Conservation (phyloP, 1,140 invertebrate species). For the Ceratosolen fusciceps region DNA sequence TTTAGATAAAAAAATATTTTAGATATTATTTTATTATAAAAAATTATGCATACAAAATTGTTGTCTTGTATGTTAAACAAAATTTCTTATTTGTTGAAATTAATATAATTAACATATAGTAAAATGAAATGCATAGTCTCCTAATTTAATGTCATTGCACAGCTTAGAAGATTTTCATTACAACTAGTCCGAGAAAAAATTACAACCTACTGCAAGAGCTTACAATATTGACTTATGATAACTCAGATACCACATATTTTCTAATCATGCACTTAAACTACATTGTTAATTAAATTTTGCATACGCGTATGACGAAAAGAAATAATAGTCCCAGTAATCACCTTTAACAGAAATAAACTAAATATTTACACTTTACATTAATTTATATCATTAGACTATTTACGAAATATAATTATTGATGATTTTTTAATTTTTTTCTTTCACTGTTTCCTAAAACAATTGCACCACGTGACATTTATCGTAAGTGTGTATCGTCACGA, state of each 20-base stretch:
- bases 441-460: conserved; percentile 25
- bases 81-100: no score
- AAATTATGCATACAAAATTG: background rate
- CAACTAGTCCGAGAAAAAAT: background rate
- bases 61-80: background rate
- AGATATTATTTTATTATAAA: background rate
- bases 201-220: background rate
- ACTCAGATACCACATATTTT: background rate
- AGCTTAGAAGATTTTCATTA: background rate
- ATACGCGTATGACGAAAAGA: background rate
- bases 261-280: background rate
- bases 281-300: background rate
- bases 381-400: background rate
- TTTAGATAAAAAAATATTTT: background rate
- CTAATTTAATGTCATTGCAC: background rate
- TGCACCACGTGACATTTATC: conserved; percentile 24
- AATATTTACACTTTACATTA: background rate
- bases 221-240: conserved; percentile 5
- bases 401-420: background rate
- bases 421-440: conserved; percentile 19
- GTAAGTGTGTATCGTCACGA: background rate
- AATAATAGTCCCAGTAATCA: background rate
- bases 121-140: background rate
- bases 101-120: no score
- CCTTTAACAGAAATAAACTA: background rate